Evolutionary conservation across 2,797 vertebrate genomes (phyloP).

Genomic region (Muscicapa comitata): DNA sequence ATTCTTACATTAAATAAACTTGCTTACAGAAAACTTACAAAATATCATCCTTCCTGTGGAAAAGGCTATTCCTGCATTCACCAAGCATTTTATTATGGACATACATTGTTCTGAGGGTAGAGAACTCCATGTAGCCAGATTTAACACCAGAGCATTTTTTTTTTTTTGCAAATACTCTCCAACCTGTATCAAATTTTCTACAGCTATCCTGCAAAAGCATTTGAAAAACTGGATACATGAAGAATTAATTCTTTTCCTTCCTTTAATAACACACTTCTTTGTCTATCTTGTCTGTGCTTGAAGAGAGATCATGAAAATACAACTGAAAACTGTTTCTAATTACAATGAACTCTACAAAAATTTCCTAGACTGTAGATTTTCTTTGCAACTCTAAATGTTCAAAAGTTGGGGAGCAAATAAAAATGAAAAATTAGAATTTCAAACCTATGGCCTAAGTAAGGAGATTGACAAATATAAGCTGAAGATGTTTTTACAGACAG

Average conservation of each 20-base stretch:
- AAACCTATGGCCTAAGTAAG: background rate
- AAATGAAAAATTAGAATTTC: background rate
- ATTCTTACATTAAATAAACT: background rate
- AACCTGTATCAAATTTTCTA: background rate
- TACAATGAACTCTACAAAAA: background rate
- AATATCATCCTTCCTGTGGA: background rate
- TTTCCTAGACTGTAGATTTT: background rate
- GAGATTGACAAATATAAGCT: background rate
- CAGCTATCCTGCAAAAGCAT: background rate
- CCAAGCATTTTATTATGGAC: background rate
- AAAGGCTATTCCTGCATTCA: background rate
- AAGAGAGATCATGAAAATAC: background rate
- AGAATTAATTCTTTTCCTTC: background rate
- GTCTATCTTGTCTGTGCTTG: background rate
- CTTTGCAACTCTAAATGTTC: background rate
- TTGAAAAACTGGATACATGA: background rate
- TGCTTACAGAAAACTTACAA: background rate
- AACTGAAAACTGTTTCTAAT: background rate
- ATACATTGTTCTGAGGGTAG: background rate
- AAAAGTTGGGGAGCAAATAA: background rate
- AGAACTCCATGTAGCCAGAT: background rate
- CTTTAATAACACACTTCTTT: background rate
- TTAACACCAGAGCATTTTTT: rapidly evolving
- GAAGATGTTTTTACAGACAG: background rate
- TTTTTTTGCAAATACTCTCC: background rate